These are phyloP conservation scores for Sinosuthora webbiana DNA, from an alignment of 2,113 vertebrate genomes.

Conservation along the genomic window DNA sequence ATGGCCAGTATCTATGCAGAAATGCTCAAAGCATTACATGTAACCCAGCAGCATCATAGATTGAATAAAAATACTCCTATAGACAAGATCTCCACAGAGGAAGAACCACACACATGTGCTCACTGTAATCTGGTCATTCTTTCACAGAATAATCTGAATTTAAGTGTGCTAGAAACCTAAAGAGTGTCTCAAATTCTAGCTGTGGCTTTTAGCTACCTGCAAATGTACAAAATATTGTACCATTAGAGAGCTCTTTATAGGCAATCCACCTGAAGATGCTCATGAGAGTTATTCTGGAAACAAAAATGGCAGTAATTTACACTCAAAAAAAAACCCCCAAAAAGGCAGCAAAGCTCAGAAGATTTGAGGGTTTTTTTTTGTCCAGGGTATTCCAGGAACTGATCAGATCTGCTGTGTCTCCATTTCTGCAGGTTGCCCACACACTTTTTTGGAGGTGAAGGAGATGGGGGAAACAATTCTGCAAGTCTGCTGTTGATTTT, in stretches of 20 bases:
- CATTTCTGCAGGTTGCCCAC: background rate
- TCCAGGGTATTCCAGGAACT: background rate
- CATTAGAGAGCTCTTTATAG: background rate
- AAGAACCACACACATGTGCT: background rate
- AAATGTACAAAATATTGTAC: background rate
- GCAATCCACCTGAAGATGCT: background rate
- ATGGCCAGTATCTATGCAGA: background rate
- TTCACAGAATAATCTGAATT: background rate
- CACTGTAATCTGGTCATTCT: background rate
- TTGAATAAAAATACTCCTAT: conserved; percentile 2
- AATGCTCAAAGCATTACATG: background rate
- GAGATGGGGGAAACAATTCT: background rate
- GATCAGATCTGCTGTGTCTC: background rate
- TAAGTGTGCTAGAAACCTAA: conserved; percentile 13
- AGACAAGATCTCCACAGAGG: background rate
- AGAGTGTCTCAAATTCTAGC: background rate
- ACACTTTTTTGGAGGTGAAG: background rate
- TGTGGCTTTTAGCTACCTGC: conserved; percentile 27
- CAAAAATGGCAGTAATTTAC: conserved; percentile 2
- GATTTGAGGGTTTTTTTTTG: background rate
- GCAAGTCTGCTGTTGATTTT: background rate
- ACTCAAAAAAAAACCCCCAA: background rate
- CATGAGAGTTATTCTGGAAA: conserved; percentile 14
- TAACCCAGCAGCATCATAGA: background rate
- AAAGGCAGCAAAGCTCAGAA: background rate